Conservation (phyloP, 2,888 invertebrate genomes). For the Marasmarcha lunaedactyla region DNA sequence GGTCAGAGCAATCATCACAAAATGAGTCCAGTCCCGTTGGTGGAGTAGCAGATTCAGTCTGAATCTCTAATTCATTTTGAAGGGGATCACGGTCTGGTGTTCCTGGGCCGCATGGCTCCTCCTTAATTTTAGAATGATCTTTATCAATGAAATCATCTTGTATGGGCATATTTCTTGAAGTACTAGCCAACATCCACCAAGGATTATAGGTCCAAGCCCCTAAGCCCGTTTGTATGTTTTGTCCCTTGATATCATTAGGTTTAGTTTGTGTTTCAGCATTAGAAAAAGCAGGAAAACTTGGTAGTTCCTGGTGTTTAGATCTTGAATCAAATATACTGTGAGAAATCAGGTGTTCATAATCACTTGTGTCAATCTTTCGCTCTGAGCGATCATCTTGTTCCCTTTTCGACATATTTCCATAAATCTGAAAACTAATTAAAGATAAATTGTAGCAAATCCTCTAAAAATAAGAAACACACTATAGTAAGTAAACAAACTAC, state of each 20-base stretch:
- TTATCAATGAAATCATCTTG: constrained; percentile 59
- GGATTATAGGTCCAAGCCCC: constrained; percentile 66
- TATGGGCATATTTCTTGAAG: constrained; percentile 52
- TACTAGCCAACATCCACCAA: constrained; percentile 68
- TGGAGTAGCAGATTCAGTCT: constrained; percentile 43
- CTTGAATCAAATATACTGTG: constrained; percentile 62
- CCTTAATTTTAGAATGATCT: constrained; percentile 58
- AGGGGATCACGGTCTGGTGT: constrained; percentile 55
- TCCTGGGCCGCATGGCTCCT: constrained; percentile 50
- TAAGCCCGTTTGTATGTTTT: constrained; percentile 44
- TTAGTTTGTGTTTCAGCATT: constrained; percentile 68
- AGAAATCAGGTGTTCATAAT: constrained; percentile 61
- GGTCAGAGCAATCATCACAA: constrained; percentile 67
- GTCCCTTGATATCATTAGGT: constrained; percentile 52
- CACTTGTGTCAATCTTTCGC: constrained; percentile 57
- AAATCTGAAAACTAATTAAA: constrained; percentile 16
- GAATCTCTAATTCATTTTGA: constrained; percentile 46
- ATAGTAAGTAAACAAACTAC: neutral
- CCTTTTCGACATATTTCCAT: constrained; percentile 52
- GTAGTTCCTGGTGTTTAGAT: constrained; percentile 54
- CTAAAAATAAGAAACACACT: too few relatives aligned
- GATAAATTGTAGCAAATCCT: neutral
- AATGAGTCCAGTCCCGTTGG: constrained; percentile 57
- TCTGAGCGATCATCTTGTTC: constrained; percentile 57
- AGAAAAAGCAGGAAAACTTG: constrained; percentile 62